Evolutionary conservation across 1,140 invertebrate genomes (phyloP), one percentile per base, ranked within the genome.

Genomic region (Formica exsecta): DNA sequence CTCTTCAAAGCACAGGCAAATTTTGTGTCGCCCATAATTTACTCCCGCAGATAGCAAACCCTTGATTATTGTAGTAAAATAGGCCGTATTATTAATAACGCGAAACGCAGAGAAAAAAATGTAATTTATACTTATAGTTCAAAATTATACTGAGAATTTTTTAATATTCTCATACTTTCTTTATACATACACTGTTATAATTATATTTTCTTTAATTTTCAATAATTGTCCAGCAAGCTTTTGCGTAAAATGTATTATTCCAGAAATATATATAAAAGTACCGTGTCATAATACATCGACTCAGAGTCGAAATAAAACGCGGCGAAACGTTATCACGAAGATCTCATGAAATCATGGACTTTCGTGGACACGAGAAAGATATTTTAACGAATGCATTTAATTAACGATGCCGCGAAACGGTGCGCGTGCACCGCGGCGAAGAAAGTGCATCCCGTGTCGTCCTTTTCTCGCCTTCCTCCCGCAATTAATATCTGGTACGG

Each of bases 401-500:
- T 41, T 65, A 65, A 65, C 41, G 38, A 77, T 62, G 25, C 57
- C 16, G 68, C 76, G 87, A 85, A 79, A 85, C 66, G 32, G 61
- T 79, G 87, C 84, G 68, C 87, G 57, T 79, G 74, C 68, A 87
- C 75, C 73, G 83, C 79, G 48, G 48, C 73, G 68, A 89, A 86
- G 88, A 89, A 89, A 89, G 88, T 86, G 87, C 73, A 88, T 85
- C 87, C 44, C 64, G 66, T 62, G 13, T 44, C 73, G 51, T 66
- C 74, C 75, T 86, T 74, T 75, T 64, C 77, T 41, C n/a, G 19
- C 41, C n/a, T 48, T 19, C 44, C 22, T 38, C 44, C 64, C 73
- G 75, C 65, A 44, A 83, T 88, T 86, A 80, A 88, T 89, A 81
- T 81, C 59, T 65, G 73, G 57, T 25, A 13, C 64, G 61, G 32